Evolutionary conservation across 2,888 invertebrate genomes (phyloP).

Genomic region (Ophion costatus): DNA sequence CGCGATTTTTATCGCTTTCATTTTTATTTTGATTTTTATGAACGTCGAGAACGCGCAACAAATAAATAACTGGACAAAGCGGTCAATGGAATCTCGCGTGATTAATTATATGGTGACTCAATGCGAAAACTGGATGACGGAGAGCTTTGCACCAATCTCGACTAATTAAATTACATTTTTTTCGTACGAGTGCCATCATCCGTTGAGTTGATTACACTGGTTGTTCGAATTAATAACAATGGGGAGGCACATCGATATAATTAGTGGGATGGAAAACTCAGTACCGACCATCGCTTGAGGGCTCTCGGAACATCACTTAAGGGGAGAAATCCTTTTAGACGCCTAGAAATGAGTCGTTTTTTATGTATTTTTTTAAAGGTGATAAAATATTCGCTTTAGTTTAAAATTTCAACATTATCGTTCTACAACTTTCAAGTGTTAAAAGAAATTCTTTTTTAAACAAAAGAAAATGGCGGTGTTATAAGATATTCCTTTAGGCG

Average conservation of each 20-base stretch:
- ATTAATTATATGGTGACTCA: slow-evolving; percentile 34
- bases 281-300: not conserved
- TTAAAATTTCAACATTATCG: too few species aligned
- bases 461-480: too few species aligned
- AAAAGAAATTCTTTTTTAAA: too few species aligned
- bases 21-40: not conserved
- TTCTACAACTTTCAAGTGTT: too few species aligned
- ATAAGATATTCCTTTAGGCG: too few species aligned
- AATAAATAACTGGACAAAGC: not conserved
- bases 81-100: slow-evolving; percentile 2
- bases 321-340: too few species aligned
- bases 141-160: slow-evolving; percentile 1
- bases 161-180: slow-evolving; percentile 30
- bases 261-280: not conserved
- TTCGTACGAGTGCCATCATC: not conserved
- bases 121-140: slow-evolving; percentile 21
- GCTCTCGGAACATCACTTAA: not conserved
- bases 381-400: too few species aligned
- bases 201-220: not conserved
- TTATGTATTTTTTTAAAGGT: too few species aligned
- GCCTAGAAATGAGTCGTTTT: too few species aligned
- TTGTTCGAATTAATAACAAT: not conserved
- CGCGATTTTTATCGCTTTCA: not conserved
- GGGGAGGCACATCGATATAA: not conserved
- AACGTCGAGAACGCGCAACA: not conserved